These are phyloP conservation scores for Cheilosia pagana DNA, from an alignment of 2,888 invertebrate genomes.

Conservation along the genomic window DNA sequence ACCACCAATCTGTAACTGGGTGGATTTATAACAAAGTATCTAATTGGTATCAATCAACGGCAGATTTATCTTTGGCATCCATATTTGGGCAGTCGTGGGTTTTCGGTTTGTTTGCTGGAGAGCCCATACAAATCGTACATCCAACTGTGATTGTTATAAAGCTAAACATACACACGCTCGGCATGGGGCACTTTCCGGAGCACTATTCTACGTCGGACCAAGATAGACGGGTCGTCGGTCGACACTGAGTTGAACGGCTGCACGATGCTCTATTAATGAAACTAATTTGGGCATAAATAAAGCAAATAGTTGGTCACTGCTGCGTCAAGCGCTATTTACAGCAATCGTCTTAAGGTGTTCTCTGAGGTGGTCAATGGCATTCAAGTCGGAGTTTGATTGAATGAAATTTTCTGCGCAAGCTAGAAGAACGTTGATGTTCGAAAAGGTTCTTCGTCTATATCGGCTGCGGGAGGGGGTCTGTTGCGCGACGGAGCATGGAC, in stretches of 20 bases:
- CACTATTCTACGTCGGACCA: not conserved
- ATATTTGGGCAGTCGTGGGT: constrained; percentile 54
- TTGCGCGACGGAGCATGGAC: too few relatives aligned
- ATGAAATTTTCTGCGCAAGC: too few relatives aligned
- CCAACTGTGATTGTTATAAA: constrained; percentile 50
- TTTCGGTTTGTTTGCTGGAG: constrained; percentile 43
- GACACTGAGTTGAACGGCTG: constrained; percentile 38
- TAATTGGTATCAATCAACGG: constrained; percentile 68
- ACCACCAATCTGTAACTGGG: constrained; percentile 45
- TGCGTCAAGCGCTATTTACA: not conserved
- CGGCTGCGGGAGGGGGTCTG: too few relatives aligned
- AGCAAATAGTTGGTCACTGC: constrained; percentile 47
- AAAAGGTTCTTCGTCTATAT: too few relatives aligned
- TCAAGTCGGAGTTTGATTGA: not conserved
- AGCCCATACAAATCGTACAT: constrained; percentile 39
- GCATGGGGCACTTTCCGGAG: constrained; percentile 27
- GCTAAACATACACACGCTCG: constrained; percentile 31
- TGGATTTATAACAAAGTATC: constrained; percentile 59
- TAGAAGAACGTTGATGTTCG: too few relatives aligned
- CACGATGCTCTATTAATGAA: constrained; percentile 53
- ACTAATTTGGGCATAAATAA: constrained; percentile 49
- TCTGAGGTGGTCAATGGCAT: constrained; percentile 1
- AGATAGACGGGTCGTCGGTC: not conserved
- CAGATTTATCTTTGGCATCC: constrained; percentile 50
- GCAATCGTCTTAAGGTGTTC: not conserved